Percentiles rank a stretch among this genome's conserved stretches.
Evolutionary conservation across 2,888 invertebrate genomes (phyloP).

Genomic region (Trisateles emortualis): DNA sequence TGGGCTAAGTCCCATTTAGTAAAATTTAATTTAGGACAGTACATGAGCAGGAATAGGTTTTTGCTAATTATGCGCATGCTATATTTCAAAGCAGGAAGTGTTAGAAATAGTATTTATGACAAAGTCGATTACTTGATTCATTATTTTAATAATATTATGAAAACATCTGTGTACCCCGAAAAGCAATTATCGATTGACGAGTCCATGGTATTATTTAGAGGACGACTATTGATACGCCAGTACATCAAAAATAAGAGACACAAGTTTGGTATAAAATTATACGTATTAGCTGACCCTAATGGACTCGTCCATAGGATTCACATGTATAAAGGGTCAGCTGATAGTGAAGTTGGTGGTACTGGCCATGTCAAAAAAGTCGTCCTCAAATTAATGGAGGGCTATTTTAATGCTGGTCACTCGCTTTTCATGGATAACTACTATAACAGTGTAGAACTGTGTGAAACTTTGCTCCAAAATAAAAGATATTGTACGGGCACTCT

Average conservation of each 20-base stretch:
- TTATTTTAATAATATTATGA: conserved; percentile 9
- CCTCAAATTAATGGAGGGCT: neutral
- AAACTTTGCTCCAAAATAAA: neutral
- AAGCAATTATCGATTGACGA: conserved; percentile 5
- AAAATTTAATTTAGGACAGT: conserved; percentile 1
- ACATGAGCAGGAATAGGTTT: conserved; percentile 18
- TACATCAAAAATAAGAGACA: conserved; percentile 2
- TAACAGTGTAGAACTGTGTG: conserved; percentile 7
- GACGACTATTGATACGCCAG: conserved; percentile 1
- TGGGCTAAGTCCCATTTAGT: conserved; percentile 1
- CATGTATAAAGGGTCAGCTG: conserved; percentile 15
- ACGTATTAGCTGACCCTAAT: conserved; percentile 9
- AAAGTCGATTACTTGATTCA: neutral
- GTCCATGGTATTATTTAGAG: conserved; percentile 4
- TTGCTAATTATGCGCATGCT: conserved; percentile 12
- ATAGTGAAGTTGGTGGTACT: conserved; percentile 10
- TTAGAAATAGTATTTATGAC: neutral
- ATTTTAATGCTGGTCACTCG: conserved; percentile 5
- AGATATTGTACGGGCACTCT: neutral
- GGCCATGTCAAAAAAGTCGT: conserved; percentile 2
- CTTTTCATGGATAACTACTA: conserved; percentile 14
- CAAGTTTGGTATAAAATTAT: conserved; percentile 6
- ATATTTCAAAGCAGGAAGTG: neutral
- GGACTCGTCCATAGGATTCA: conserved; percentile 6
- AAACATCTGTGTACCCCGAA: conserved; percentile 5